Percentiles rank a stretch among this genome's conserved stretches.
Evolutionary conservation across 1,140 invertebrate genomes (phyloP).

Genomic region (Wasmannia auropunctata): DNA sequence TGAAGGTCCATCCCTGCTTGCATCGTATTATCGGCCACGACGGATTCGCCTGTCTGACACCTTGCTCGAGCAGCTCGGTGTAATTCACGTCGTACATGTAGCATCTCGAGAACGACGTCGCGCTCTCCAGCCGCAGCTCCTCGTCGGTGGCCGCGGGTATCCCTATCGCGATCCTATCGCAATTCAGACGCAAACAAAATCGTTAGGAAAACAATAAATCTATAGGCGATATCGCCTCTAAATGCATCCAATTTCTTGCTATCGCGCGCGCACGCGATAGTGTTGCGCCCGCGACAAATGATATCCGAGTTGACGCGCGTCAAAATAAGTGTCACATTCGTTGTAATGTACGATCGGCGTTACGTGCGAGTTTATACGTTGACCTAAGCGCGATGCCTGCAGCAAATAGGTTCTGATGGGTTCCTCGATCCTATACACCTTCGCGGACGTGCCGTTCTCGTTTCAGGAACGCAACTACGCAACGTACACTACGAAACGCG

Average conservation of each 20-base stretch:
- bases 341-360: background rate
- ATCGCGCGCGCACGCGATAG: background rate
- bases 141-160: constrained; percentile 85
- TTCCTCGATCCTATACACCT: background rate
- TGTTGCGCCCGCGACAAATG: background rate
- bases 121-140: constrained; percentile 80
- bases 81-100: constrained; percentile 91
- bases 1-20: constrained; percentile 91
- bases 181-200: constrained; percentile 62
- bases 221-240: background rate
- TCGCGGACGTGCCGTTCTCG: background rate
- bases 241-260: background rate
- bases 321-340: background rate
- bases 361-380: background rate
- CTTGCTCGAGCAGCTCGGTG: constrained; percentile 86
- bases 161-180: constrained; percentile 87
- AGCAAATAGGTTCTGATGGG: background rate
- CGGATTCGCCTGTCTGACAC: constrained; percentile 86
- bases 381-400: no score
- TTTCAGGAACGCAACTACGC: background rate
- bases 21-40: constrained; percentile 88
- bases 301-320: no score
- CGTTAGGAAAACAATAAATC: background rate
- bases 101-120: constrained; percentile 88
- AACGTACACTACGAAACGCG: no score